phyloP scores from a whole-genome alignment of 2,888 invertebrate genomes.

The Fabriciana adippe region DNA sequence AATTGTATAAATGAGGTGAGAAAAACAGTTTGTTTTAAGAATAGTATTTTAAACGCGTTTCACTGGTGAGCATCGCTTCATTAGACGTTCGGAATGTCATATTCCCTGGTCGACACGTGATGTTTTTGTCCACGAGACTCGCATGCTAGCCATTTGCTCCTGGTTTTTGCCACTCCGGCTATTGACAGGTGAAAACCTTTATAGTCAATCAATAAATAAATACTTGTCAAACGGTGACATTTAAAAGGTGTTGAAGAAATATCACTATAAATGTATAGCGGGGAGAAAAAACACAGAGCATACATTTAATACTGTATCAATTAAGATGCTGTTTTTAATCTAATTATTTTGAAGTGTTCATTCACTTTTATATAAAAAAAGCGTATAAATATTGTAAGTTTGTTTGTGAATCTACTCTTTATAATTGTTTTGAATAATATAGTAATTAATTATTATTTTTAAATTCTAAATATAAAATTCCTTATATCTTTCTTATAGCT shows the following conservation, averaged over 20 bases:
- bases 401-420: too few relatives aligned
- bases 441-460: too few relatives aligned
- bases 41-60: conserved; percentile 36
- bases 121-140: conserved; percentile 23
- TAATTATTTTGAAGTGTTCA: too few relatives aligned
- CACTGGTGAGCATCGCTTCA: conserved; percentile 54
- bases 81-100: conserved; percentile 65
- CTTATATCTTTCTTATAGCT: too few relatives aligned
- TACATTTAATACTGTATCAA: too few relatives aligned
- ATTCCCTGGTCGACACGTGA: conserved; percentile 46
- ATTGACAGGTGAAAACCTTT: conserved; percentile 65
- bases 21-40: conserved; percentile 32
- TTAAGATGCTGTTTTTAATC: too few relatives aligned
- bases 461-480: too few relatives aligned
- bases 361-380: too few relatives aligned
- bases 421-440: too few relatives aligned
- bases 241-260: conserved; percentile 11
- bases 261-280: too few relatives aligned
- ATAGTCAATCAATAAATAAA: conserved; percentile 22
- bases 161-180: conserved; percentile 42
- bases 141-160: conserved; percentile 52
- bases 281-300: not conserved
- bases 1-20: conserved; percentile 22
- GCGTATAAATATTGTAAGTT: too few relatives aligned
- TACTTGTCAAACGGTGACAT: conserved; percentile 12